phyloP scores from a whole-genome alignment of 30 jellyfish, hydroid and myxozoan genomes.

The Hydra vulgaris region DNA sequence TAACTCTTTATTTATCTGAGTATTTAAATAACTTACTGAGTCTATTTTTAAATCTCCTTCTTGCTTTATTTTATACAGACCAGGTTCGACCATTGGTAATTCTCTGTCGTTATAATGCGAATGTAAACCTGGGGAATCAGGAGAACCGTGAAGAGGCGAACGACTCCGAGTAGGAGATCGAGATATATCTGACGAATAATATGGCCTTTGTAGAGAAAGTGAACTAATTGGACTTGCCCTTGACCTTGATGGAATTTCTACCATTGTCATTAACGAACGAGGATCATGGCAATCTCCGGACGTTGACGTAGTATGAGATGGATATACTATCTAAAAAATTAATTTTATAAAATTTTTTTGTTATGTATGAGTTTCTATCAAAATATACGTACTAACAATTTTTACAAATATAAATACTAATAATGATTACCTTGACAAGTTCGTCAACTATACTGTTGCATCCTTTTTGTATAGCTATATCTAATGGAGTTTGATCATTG shows the following conservation, averaged over 20 bases:
- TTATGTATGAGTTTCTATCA: background rate
- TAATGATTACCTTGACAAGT: conserved; percentile 68
- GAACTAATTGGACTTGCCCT: conserved; percentile 22
- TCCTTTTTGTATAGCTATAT: conserved; percentile 81
- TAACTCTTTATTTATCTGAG: too few species aligned
- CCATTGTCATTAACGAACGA: conserved; percentile 30
- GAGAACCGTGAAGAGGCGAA: conserved; percentile 23
- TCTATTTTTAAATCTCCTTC: conserved; percentile 8
- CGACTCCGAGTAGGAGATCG: conserved; percentile 26
- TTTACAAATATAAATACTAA: background rate
- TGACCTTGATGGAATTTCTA: conserved; percentile 24
- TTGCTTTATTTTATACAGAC: conserved; percentile 6
- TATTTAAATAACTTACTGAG: background rate
- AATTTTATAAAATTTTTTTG: background rate
- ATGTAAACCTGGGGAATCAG: conserved; percentile 18
- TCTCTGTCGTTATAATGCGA: conserved; percentile 23
- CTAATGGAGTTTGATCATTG: conserved; percentile 67
- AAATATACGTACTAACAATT: background rate
- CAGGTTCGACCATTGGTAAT: conserved; percentile 10
- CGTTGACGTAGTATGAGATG: conserved; percentile 11
- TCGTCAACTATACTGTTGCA: conserved; percentile 72
- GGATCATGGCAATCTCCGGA: conserved; percentile 10
- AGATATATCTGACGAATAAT: background rate
- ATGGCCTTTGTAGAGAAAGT: conserved; percentile 5
- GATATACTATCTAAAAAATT: conserved; percentile 31